Evolutionary conservation across 1,140 invertebrate genomes (phyloP).

Genomic region (Bicyclus anynana): DNA sequence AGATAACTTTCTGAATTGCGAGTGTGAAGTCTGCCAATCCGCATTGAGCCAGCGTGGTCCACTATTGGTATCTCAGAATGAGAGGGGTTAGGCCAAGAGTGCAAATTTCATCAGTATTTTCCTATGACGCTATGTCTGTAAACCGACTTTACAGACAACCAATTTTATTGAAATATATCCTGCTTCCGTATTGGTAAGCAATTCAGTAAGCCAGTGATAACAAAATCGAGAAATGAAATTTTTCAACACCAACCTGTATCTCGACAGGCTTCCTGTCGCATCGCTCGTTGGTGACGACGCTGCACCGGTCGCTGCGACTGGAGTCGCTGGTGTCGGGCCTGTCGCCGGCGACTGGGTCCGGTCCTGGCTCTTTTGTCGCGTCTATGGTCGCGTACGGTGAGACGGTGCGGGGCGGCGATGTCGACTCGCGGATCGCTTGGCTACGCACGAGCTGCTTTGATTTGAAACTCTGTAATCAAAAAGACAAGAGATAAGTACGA

Average conservation of each 20-base stretch:
- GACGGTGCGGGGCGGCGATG: slow-evolving; percentile 87
- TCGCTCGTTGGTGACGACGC: slow-evolving; percentile 28
- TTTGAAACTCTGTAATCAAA: slow-evolving; percentile 80
- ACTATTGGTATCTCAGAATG: no score
- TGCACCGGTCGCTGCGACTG: slow-evolving; percentile 36
- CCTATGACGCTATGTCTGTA: no score
- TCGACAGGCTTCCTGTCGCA: slow-evolving; percentile 59
- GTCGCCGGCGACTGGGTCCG: slow-evolving; percentile 1
- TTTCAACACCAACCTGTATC: slow-evolving; percentile 71
- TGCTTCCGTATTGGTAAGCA: no score
- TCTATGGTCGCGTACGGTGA: slow-evolving; percentile 64
- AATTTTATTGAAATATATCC: no score
- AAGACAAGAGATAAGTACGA: no score
- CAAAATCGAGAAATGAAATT: background rate
- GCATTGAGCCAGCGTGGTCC: no score
- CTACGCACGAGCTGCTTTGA: slow-evolving; percentile 91
- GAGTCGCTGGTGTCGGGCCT: slow-evolving; percentile 27
- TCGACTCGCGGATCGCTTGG: slow-evolving; percentile 92
- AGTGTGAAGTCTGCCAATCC: no score
- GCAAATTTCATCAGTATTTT: no score
- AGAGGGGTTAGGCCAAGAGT: no score
- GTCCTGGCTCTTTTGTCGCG: background rate
- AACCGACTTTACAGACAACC: no score
- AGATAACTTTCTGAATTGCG: no score
- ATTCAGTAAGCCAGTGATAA: no score